A percentile compares a stretch with the other conserved stretches of the same genome.
These are phyloP conservation scores for Caenorhabditis sp. DNA, from an alignment of 2,888 invertebrate genomes.

Conservation along the genomic window DNA sequence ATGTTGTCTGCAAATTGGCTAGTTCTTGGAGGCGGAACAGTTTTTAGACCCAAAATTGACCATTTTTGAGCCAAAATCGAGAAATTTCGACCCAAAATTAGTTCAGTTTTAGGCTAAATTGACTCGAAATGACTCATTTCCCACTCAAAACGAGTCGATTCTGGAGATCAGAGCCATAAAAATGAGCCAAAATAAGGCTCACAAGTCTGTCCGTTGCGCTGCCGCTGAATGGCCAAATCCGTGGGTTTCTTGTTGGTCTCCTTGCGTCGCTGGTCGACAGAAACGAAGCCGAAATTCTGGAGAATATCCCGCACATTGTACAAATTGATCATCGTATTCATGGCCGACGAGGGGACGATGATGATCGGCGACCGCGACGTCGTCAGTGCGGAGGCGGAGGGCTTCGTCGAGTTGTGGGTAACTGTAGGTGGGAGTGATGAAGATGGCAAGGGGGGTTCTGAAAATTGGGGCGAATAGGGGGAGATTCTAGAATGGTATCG, in stretches of 20 bases:
- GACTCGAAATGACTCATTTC: not conserved
- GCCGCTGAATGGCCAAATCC: slow-evolving; percentile 58
- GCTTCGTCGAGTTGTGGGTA: not conserved
- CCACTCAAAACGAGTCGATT: not conserved
- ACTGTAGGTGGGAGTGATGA: not conserved
- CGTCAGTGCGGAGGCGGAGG: not conserved
- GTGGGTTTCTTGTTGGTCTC: slow-evolving; percentile 55
- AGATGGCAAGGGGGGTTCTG: too few relatives aligned
- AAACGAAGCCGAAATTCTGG: slow-evolving; percentile 45
- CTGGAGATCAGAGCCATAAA: too few relatives aligned
- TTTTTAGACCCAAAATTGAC: slow-evolving; percentile 86
- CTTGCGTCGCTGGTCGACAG: slow-evolving; percentile 39
- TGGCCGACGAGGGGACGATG: slow-evolving; percentile 93
- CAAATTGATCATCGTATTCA: slow-evolving; percentile 84
- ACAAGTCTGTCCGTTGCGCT: slow-evolving; percentile 60
- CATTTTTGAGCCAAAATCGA: not conserved
- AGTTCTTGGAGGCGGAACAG: not conserved
- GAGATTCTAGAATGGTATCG: too few relatives aligned
- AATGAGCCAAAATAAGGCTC: slow-evolving; percentile 28
- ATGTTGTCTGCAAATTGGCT: slow-evolving; percentile 93
- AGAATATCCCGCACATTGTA: slow-evolving; percentile 96
- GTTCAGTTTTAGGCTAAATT: too few relatives aligned
- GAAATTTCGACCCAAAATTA: too few relatives aligned
- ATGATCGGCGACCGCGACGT: slow-evolving; percentile 89
- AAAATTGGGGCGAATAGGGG: too few relatives aligned